Evolutionary conservation across 2,797 vertebrate genomes (phyloP).

Genomic region (Podargus strigoides): DNA sequence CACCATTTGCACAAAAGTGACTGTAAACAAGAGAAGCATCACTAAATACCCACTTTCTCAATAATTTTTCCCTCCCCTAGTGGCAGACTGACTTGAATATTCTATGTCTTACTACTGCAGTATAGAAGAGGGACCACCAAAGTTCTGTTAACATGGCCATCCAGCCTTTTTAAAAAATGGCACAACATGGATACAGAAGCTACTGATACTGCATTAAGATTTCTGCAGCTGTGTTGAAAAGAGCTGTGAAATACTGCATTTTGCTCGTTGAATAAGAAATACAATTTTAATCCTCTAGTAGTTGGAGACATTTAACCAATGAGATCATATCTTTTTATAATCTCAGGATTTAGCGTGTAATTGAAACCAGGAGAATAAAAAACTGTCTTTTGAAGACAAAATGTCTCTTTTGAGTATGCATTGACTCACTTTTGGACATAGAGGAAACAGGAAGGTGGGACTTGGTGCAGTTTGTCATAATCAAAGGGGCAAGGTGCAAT

Average conservation of each 20-base stretch:
- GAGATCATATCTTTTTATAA: conserved; percentile 4
- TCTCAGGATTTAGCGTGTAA: background rate
- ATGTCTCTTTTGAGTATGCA: background rate
- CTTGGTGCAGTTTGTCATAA: background rate
- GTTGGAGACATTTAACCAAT: background rate
- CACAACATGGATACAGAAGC: background rate
- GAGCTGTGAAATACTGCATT: background rate
- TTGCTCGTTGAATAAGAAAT: background rate
- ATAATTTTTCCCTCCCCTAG: background rate
- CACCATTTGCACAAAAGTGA: background rate
- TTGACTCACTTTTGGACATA: background rate
- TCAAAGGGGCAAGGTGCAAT: background rate
- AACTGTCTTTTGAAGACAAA: background rate
- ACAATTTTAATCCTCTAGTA: background rate
- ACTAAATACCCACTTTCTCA: background rate
- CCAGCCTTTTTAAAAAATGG: background rate
- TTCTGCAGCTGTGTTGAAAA: background rate
- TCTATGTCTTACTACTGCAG: background rate
- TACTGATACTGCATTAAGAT: background rate
- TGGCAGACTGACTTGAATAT: background rate
- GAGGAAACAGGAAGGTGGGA: background rate
- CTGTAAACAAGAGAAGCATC: background rate
- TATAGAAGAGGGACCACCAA: background rate
- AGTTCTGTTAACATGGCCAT: background rate
- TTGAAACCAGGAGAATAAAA: background rate